These are phyloP conservation scores for Takifugu flavidus DNA, from an alignment of 2,113 vertebrate genomes.

Conservation along the genomic window DNA sequence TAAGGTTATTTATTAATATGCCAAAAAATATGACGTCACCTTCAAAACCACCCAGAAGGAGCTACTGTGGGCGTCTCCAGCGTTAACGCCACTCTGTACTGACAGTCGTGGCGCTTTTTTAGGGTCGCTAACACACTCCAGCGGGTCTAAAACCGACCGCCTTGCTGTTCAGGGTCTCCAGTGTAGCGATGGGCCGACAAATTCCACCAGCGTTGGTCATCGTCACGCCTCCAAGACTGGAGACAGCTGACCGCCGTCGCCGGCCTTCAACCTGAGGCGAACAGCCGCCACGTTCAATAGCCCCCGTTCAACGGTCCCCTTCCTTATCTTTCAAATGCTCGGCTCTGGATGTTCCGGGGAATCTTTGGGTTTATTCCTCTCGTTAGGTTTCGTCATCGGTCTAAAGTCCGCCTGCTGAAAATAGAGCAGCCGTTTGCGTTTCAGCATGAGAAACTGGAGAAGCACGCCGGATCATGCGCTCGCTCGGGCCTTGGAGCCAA, in stretches of 20 bases:
- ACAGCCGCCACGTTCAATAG: conserved; percentile 40
- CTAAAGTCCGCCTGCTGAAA: conserved; percentile 46
- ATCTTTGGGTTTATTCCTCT: conserved; percentile 31
- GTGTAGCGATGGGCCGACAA: too few relatives aligned
- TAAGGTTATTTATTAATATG: too few relatives aligned
- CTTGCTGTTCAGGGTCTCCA: too few relatives aligned
- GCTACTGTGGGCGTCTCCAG: too few relatives aligned
- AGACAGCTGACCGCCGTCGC: too few relatives aligned
- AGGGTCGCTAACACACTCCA: too few relatives aligned
- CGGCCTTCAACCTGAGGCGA: conserved; percentile 12
- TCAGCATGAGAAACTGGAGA: conserved; percentile 51
- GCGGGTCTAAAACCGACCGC: too few relatives aligned
- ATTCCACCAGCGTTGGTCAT: conserved; percentile 19
- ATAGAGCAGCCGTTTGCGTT: conserved; percentile 53
- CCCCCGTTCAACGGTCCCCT: conserved; percentile 40
- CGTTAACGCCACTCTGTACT: too few relatives aligned
- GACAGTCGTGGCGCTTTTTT: too few relatives aligned
- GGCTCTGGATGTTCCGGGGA: conserved; percentile 20
- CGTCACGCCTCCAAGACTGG: conserved; percentile 14
- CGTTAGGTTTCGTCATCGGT: conserved; percentile 45
- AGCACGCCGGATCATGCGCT: conserved; percentile 34
- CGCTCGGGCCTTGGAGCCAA: conserved; percentile 32
- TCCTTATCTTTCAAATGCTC: conserved; percentile 46
- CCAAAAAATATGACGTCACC: too few relatives aligned
- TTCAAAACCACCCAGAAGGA: too few relatives aligned